Conservation (phyloP, 2,113 vertebrate genomes). For the Chaenogobius annularis region DNA sequence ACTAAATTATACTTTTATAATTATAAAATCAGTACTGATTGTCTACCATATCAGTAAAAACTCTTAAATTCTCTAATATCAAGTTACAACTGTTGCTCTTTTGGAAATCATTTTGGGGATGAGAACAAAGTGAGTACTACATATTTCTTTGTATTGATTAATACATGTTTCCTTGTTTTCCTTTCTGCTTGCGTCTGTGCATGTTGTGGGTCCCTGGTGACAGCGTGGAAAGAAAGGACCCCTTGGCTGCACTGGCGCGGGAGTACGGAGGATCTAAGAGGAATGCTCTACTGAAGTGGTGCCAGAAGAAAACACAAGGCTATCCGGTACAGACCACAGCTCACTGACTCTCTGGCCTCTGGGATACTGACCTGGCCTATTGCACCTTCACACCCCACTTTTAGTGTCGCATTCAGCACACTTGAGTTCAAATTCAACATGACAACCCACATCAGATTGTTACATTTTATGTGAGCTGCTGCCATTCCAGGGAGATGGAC, state of each 20-base stretch:
- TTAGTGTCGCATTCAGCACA: background rate
- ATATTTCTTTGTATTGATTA: too few relatives aligned
- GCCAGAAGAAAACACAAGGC: conserved; percentile 96
- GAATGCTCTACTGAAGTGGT: conserved; percentile 96
- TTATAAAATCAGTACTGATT: too few relatives aligned
- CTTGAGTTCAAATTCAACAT: background rate
- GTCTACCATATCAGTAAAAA: too few relatives aligned
- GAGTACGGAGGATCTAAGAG: conserved; percentile 97
- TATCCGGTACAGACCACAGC: conserved; percentile 86
- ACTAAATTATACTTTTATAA: too few relatives aligned
- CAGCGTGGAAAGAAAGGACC: conserved; percentile 97
- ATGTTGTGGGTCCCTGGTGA: conserved; percentile 62
- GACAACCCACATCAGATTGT: background rate
- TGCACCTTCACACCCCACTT: conserved; percentile 34
- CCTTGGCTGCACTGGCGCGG: conserved; percentile 90
- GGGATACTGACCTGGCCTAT: conserved; percentile 8
- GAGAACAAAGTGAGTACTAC: too few relatives aligned
- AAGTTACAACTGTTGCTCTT: too few relatives aligned
- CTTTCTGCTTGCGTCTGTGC: conserved; percentile 2
- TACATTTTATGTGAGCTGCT: background rate
- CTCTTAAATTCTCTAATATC: background rate
- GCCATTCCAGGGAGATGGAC: background rate
- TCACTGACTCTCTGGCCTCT: conserved; percentile 40
- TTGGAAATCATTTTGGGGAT: too few relatives aligned
- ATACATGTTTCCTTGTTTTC: background rate